Base-by-base conservation (phyloP, 2,888 invertebrate genomes). In the Cyclophora punctaria region DNA sequence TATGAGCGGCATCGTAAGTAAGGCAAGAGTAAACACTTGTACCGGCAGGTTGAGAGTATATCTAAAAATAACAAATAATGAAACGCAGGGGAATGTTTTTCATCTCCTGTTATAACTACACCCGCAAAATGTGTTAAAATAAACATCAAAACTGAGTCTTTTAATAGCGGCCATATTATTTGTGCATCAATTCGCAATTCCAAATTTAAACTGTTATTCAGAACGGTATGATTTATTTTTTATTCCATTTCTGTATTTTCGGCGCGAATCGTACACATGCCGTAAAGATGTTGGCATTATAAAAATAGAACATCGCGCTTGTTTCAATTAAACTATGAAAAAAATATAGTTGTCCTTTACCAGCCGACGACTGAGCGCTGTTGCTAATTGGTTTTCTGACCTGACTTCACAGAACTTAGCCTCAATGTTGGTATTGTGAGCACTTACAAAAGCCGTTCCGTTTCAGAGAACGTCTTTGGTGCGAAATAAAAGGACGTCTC, bases 21-120 rank as follows among this genome's bases (percentile, higher is more conserved):
- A 78, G 81, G 80, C 76, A 78, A 71, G 69, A 74, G 78, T 83
- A 85, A 83, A 82, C 83, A 84, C 80, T 80, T 73, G 77, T 75
- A 73, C 77, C 78, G 78, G 80, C 86, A 86, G 86, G 85, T 86
- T 85, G 82, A 80, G 73, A 78, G 77, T 70, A 51, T 68, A 73
- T 77, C 83, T 88, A 87, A 84, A 87, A 84, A 86, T 88, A 88
- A 73, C 78, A 78, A 84, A 85, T 84, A 86, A 86, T 86, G 83
- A 87, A 86, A 83, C 83, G 75, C 85, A 80, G 86, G 88, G 80
- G 82, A 86, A 84, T 88, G 88, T 87, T 86, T 86, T 86, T 86
- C 86, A 86, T 87, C 87, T 69, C 73, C 74, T 77, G 84, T 83
- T 87, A 82, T 37, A 37, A 37, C 5, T 76, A 83, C 79, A 78